Base-by-base conservation (phyloP, 1,140 invertebrate genomes). In the Palaemon carinicauda region DNA sequence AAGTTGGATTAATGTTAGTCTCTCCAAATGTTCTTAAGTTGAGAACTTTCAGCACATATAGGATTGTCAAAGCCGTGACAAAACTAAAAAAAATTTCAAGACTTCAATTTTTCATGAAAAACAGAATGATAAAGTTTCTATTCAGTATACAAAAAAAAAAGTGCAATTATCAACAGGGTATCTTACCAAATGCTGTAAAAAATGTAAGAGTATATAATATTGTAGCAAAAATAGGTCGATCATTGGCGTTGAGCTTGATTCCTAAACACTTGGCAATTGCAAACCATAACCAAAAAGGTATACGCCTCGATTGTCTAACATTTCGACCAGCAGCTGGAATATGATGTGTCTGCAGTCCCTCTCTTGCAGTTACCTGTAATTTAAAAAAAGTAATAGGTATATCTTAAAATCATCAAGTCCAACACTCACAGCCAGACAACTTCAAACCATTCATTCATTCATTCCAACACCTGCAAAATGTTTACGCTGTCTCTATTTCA, bases 181-280 rank as follows among this genome's bases (percentile, higher is more conserved):
- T 29, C 71, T 53, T 10, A 86, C 83, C 77, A 80, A 74, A 33
- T 29, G 83, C 83, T 71, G 69, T 80, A 24, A 74, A 54, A 53
- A 92, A 74, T 9, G 92, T 92, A 0, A 92, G 50, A 10, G 90
- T 80, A 75, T 91, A 91, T 1, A 92, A 53, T 15, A 91, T 27
- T 4, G 90, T 91, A 33, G 90, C 90, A 9, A 91, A 52, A 31
- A 90, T 87, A 41, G 90, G 89, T 78, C 87, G 90, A 24, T 88
- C 87, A 9, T 88, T 24, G n/a, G 74, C 21, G n/a, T 80, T 33
- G 29, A 83, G 73, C 27, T 88, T 88, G 82, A 88, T 88, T 50
- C 87, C 87, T 41, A 88, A 56, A 75, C 81, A 80, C 52, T 88
- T 85, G 50, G 87, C 87, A 56, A 88, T 88, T 24, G 80, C 80